Evolutionary conservation across 2,797 vertebrate genomes (phyloP).

Genomic region (Mus caroli): DNA sequence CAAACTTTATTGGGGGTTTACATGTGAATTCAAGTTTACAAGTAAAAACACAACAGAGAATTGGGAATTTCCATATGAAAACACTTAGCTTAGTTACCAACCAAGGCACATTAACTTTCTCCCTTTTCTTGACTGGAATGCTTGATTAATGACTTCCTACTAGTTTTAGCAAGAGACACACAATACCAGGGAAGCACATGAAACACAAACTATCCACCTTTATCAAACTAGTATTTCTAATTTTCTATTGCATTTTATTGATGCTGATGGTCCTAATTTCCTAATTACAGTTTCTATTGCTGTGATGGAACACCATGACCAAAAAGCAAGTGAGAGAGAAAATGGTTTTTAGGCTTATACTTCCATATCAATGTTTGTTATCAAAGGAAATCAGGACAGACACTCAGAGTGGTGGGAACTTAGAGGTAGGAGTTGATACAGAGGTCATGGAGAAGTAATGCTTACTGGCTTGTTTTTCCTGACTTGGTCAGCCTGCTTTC

Average conservation of each 20-base stretch:
- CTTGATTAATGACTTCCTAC: constrained; percentile 20
- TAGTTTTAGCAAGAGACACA: not conserved
- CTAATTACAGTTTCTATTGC: not conserved
- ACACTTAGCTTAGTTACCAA: not conserved
- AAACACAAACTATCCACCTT: not conserved
- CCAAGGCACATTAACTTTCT: constrained; percentile 1
- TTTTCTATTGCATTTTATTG: constrained; percentile 30
- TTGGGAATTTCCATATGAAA: constrained; percentile 41
- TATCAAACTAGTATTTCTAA: constrained; percentile 4
- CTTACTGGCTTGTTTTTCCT: too few species aligned
- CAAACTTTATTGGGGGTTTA: not conserved
- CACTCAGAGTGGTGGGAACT: too few species aligned
- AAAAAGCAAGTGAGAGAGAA: not conserved
- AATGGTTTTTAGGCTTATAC: not conserved
- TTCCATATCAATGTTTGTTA: not conserved
- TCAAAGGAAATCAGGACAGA: not conserved
- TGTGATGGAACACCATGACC: not conserved
- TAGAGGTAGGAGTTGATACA: too few species aligned
- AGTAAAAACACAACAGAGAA: not conserved
- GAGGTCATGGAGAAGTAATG: too few species aligned
- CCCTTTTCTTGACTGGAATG: constrained; percentile 34
- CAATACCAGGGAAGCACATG: not conserved
- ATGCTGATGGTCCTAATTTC: not conserved
- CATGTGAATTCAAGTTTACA: constrained; percentile 3
- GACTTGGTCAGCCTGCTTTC: not conserved